These are phyloP conservation scores for Marronus borbonicus DNA, from an alignment of 2,888 invertebrate genomes.

Conservation along the genomic window DNA sequence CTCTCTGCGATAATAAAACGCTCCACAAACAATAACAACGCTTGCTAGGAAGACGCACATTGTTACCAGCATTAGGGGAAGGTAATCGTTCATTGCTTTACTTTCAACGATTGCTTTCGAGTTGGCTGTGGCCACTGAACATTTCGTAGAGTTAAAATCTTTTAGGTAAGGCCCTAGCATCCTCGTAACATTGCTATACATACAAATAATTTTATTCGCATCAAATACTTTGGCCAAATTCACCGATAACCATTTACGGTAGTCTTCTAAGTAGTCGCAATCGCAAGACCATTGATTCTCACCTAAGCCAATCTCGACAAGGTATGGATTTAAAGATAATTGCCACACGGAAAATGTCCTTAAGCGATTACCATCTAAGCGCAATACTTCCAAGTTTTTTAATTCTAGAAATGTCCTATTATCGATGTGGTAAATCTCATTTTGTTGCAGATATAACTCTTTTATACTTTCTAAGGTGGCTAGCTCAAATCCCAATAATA, in stretches of 20 bases:
- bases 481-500: constrained; percentile 87
- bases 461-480: constrained; percentile 85
- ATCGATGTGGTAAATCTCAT: constrained; percentile 86
- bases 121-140: constrained; percentile 81
- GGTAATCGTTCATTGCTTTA: constrained; percentile 86
- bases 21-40: constrained; percentile 83
- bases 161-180: constrained; percentile 80
- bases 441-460: constrained; percentile 90
- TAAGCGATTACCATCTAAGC: constrained; percentile 88
- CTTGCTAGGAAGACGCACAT: constrained; percentile 85
- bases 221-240: constrained; percentile 88
- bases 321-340: constrained; percentile 85
- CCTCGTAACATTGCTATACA: constrained; percentile 82
- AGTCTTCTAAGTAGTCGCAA: constrained; percentile 86
- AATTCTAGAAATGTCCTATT: constrained; percentile 88
- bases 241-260: constrained; percentile 84
- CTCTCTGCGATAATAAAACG: constrained; percentile 87
- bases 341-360: constrained; percentile 90
- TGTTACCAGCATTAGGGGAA: constrained; percentile 84
- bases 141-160: constrained; percentile 86
- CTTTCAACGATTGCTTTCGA: constrained; percentile 82
- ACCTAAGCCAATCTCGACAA: constrained; percentile 88
- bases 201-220: constrained; percentile 82
- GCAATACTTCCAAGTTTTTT: constrained; percentile 86
- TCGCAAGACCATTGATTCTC: constrained; percentile 94